These are phyloP conservation scores for Coecobrya sp. DNA, from an alignment of 2,888 invertebrate species.

Conservation along the genomic window DNA sequence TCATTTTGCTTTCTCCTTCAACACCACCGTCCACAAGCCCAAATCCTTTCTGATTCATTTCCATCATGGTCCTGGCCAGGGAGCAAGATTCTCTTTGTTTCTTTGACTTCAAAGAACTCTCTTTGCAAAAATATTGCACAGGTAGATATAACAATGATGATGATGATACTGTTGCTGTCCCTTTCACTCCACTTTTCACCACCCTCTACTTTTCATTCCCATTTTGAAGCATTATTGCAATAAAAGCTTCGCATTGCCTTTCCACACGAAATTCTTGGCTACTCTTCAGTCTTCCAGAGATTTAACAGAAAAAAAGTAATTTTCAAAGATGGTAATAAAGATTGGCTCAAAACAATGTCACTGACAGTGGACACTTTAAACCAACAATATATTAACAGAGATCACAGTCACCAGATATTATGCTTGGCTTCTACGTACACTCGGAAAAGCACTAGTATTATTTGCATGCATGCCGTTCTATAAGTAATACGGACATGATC, in stretches of 20 bases:
- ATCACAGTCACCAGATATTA: conserved; percentile 15
- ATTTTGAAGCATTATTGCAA: conserved; percentile 31
- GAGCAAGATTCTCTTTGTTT: neutral
- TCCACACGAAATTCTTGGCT: neutral
- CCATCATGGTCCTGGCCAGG: neutral
- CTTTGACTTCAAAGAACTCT: neutral
- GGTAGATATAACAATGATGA: neutral
- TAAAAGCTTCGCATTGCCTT: neutral
- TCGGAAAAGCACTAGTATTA: neutral
- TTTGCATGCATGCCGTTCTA: neutral
- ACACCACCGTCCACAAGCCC: neutral
- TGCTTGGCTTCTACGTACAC: neutral
- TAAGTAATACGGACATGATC: too few species aligned
- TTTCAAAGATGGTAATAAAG: neutral
- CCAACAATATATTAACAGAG: neutral
- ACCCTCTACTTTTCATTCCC: neutral
- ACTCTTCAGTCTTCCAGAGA: neutral
- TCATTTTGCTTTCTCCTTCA: conserved; percentile 55
- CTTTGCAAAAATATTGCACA: conserved; percentile 10
- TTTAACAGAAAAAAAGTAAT: neutral
- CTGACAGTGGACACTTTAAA: neutral
- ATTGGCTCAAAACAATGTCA: too few species aligned
- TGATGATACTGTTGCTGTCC: neutral
- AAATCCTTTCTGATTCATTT: neutral
- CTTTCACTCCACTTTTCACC: conserved; percentile 16